Base-by-base conservation (phyloP, 2,888 invertebrate genomes). In the Apamea sordens region DNA sequence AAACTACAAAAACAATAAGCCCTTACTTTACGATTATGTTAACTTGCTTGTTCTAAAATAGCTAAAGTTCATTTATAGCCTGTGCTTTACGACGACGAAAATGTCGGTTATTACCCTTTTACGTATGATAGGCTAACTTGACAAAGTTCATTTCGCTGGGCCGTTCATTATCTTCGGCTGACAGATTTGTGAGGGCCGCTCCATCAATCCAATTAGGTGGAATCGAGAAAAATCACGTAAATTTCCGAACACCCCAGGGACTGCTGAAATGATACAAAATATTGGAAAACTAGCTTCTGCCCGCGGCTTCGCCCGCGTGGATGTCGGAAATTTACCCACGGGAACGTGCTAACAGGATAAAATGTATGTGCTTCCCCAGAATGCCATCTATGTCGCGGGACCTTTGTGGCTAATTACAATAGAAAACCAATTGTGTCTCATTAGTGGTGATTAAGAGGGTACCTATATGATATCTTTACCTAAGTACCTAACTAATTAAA, bases 131-230 rank as follows among this genome's bases (percentile, higher is more conserved):
- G 73, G 74, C 67, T 56, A 83, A 83, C 72, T 85, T 87, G 90
- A 91, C 91, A 93, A 93, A 93, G 92, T 93, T 93, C 89, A 92
- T 94, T 94, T 92, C 84, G 90, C 84, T 79, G 76, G 91, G 87
- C 89, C 92, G 91, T 95, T 95, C 94, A 95, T 95, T 96, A 95
- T 95, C 92, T 93, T 92, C 89, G 85, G 86, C 88, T 93, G 95
- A 94, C 94, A 95, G 93, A 94, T 94, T 93, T 93, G 93, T 90
- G 92, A 92, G 92, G 91, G 92, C 90, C 91, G 91, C 92, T 94
- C 93, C 93, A 95, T 96, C 95, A 95, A 94, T 94, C 94, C 94
- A 95, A 95, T 96, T 95, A 96, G 89, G 87, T 87, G 84, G 90
- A 92, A 93, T 93, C 91, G 92, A 92, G 92, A 94, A 93, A 94